phyloP scores from a whole-genome alignment of 2,888 invertebrate species.

The Lysandra bellargus region DNA sequence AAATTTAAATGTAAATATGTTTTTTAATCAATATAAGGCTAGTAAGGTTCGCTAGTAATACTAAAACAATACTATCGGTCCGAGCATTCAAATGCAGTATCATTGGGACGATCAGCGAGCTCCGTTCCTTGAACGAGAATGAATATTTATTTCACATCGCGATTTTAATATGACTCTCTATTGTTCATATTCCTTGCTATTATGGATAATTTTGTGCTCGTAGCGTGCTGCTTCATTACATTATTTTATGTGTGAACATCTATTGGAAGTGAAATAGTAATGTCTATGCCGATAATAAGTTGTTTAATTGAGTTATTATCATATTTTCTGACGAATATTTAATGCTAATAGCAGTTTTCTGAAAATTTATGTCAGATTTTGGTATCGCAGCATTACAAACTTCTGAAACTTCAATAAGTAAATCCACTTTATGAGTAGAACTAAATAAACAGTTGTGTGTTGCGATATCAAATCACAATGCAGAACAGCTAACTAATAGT shows the following conservation, averaged over 20 bases:
- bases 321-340: not conserved
- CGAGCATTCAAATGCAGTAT: slow-evolving; percentile 70
- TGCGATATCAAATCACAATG: slow-evolving; percentile 14
- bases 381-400: not conserved
- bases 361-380: not conserved
- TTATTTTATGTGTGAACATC: slow-evolving; percentile 16
- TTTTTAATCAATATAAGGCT: slow-evolving; percentile 73
- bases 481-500: slow-evolving; percentile 13
- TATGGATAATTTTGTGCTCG: slow-evolving; percentile 39
- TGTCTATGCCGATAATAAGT: not conserved
- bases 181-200: slow-evolving; percentile 67
- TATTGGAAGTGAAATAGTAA: not conserved
- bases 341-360: not conserved
- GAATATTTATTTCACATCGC: slow-evolving; percentile 72
- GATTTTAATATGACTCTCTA: slow-evolving; percentile 55
- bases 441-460: not conserved
- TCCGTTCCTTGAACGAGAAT: slow-evolving; percentile 60
- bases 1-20: slow-evolving; percentile 71
- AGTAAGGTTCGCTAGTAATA: slow-evolving; percentile 51
- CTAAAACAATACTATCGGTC: slow-evolving; percentile 69
- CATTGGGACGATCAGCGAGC: slow-evolving; percentile 59
- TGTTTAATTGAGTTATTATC: not conserved
- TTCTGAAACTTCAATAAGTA: not conserved
- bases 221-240: slow-evolving; percentile 32
- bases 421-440: not conserved